Base-by-base conservation (phyloP, 2,797 vertebrate species). In the Sebastes diaconus region DNA sequence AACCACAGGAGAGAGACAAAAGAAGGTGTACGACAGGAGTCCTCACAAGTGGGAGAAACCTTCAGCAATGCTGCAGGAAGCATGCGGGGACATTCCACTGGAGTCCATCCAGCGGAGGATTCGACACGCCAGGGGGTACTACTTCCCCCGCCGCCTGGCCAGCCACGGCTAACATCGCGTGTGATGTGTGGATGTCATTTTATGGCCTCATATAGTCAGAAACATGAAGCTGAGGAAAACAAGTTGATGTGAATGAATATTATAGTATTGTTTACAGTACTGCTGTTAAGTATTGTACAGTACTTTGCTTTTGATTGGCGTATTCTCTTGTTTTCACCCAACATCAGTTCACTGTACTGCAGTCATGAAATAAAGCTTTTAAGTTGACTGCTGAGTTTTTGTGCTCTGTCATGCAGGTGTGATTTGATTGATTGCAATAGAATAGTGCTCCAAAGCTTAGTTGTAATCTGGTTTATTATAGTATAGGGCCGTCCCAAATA, bases 71-170 rank as follows among this genome's bases (percentile, higher is more conserved):
- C 76, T 57, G 22, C 6, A 82, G 84, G 61, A 90, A 80, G 34
- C 70, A 74, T 79, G 88, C 20, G n/a, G 78, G 76, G 85, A 91
- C 91, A 90, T 93, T 93, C 92, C 91, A 79, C 78, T 80, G 79
- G 81, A 89, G 77, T 73, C 69, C 12, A 57, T 85, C 88, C 90
- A 84, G 79, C 73, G 9, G 65, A 85, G 66, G 78, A 85, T 89
- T 89, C 10, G 4, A 72, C 80, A 27, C 57, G 22, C 84, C 80
- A 8, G 84, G 82, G 84, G 39, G 76, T 55, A 55, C 67, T 60
- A 46, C 64, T 75, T 79, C 82, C 73, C 55, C 34, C 30, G 6
- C 65, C 29, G 67, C 85, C 80, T 68, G 77, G 32, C 60, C 60
- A 18, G 16, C 61, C 36, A 25, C n/a, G 59, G 63, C 60, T 12